phyloP scores from a whole-genome alignment of 2,888 invertebrate species.

The Tanypteryx hageni region DNA sequence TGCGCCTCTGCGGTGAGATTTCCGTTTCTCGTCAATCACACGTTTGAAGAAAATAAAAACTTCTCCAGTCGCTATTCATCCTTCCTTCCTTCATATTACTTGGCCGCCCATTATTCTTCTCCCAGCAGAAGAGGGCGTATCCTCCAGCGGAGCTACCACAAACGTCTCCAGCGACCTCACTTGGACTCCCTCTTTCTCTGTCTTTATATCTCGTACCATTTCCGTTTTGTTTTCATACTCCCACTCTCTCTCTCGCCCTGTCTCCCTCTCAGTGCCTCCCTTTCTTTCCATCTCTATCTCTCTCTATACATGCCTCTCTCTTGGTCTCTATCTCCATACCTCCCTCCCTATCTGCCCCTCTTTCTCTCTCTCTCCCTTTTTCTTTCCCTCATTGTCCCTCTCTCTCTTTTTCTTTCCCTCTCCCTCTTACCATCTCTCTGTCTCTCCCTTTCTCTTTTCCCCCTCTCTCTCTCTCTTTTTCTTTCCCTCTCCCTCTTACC shows the following conservation, averaged over 20 bases:
- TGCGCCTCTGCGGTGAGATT: background rate
- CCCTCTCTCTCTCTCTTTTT: no score
- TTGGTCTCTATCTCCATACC: background rate
- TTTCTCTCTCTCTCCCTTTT: no score
- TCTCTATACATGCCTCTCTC: no score
- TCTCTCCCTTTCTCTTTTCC: no score
- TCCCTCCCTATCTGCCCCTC: background rate
- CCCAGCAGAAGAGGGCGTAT: background rate
- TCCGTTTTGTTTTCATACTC: background rate
- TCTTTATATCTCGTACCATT: background rate
- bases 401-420: no score
- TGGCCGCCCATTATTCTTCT: background rate
- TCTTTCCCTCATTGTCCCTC: no score
- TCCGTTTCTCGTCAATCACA: slow-evolving; percentile 2
- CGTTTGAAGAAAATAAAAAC: background rate
- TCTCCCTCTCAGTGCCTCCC: no score
- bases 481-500: no score
- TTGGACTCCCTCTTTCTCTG: background rate
- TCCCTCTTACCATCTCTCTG: no score
- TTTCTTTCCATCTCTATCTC: no score
- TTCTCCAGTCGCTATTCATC: background rate
- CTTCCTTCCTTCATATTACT: background rate
- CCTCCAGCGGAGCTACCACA: background rate
- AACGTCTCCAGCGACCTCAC: background rate
- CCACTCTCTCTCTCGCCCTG: no score